phyloP scores from a whole-genome alignment of 2,888 invertebrate species.

The Adela reaumurella region DNA sequence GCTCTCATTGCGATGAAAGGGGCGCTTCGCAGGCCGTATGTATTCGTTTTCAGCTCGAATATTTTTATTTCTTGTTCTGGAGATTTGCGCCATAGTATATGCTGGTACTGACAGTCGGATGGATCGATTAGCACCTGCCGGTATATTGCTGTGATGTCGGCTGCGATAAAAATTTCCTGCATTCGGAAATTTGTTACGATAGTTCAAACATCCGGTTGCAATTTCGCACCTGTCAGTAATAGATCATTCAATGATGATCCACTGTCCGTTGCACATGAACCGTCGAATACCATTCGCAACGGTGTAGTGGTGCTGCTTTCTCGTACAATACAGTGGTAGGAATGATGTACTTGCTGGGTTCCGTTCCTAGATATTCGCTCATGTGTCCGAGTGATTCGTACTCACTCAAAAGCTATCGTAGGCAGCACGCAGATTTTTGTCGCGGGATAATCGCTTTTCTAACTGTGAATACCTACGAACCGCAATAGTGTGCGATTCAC shows the following conservation, averaged over 20 bases:
- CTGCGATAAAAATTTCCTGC: slow-evolving; percentile 6
- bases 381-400: slow-evolving; percentile 1
- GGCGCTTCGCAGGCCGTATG: slow-evolving; percentile 7
- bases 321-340: not conserved
- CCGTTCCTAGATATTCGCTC: not conserved
- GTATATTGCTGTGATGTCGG: slow-evolving; percentile 14
- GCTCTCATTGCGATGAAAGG: slow-evolving; percentile 9
- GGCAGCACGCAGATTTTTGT: not conserved
- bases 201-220: slow-evolving; percentile 1
- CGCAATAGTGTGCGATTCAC: not conserved
- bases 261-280: not conserved
- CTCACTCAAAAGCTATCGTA: not conserved
- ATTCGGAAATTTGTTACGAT: slow-evolving; percentile 5
- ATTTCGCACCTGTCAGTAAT: not conserved
- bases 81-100: slow-evolving; percentile 11
- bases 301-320: not conserved
- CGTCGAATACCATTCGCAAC: not conserved
- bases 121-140: slow-evolving; percentile 5
- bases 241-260: not conserved
- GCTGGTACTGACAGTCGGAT: slow-evolving; percentile 6
- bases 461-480: not conserved
- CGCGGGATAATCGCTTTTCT: not conserved
- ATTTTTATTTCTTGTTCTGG: slow-evolving; percentile 7
- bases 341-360: slow-evolving; percentile 1
- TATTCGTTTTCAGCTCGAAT: slow-evolving; percentile 11